A percentile compares a stretch with the other conserved stretches of the same genome.
phyloP scores from a whole-genome alignment of 2,797 vertebrate species.

The Melanotaenia boesemani region DNA sequence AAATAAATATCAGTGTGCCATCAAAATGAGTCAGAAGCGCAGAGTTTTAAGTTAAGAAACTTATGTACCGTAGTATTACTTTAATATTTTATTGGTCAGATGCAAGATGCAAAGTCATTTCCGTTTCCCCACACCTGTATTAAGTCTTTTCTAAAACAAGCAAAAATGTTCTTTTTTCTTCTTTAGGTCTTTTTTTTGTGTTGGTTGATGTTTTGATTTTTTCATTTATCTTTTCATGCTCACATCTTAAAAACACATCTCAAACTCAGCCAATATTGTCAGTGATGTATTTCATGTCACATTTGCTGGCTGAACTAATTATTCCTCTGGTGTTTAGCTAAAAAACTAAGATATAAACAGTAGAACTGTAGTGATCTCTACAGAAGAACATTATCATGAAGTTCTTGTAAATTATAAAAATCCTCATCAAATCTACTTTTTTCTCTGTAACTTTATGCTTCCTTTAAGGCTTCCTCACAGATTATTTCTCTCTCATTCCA shows the following conservation, averaged over 20 bases:
- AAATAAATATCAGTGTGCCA: neutral
- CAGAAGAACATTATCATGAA: neutral
- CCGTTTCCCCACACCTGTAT: neutral
- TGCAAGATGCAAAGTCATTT: neutral
- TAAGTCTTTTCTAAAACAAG: neutral
- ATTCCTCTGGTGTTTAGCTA: no score
- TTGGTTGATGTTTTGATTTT: neutral
- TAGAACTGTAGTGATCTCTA: neutral
- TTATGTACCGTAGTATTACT: neutral
- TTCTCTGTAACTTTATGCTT: constrained; percentile 36
- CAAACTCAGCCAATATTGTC: neutral
- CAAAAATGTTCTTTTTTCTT: no score
- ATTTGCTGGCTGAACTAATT: neutral
- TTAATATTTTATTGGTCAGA: neutral
- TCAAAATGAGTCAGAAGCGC: constrained; percentile 1
- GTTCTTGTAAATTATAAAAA: constrained; percentile 14
- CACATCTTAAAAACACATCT: no score
- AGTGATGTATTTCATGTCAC: neutral
- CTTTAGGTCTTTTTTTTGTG: no score
- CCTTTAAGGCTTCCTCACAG: constrained; percentile 47
- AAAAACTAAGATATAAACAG: no score
- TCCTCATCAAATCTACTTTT: constrained; percentile 19
- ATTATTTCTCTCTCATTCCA: constrained; percentile 62
- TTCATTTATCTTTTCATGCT: no score
- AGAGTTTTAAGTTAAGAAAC: neutral